These are phyloP conservation scores for Crypturellus undulatus DNA, from an alignment of 2,113 vertebrate species.

Conservation along the genomic window DNA sequence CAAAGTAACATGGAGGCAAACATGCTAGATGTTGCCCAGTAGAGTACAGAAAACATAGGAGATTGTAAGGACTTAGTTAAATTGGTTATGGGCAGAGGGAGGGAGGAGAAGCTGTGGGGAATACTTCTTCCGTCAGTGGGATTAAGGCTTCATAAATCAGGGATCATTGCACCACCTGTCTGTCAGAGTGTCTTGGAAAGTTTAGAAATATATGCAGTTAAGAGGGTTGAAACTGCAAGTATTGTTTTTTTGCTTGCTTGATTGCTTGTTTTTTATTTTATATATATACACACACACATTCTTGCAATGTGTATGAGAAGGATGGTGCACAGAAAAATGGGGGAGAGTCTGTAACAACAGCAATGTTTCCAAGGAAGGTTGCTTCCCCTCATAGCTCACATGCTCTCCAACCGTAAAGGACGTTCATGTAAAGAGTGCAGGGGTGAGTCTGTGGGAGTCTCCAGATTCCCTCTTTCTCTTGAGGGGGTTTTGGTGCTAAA, in stretches of 20 bases:
- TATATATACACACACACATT: too few species aligned
- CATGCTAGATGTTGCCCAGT: not conserved
- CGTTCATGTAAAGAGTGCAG: rapidly evolving
- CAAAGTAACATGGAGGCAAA: not conserved
- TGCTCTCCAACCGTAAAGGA: not conserved
- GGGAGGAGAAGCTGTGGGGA: not conserved
- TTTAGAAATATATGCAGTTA: not conserved
- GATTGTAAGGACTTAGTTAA: rapidly evolving
- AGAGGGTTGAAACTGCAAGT: not conserved
- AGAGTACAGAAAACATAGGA: rapidly evolving
- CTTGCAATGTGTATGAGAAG: not conserved
- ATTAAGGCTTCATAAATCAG: not conserved
- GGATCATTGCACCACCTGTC: not conserved
- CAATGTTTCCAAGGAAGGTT: not conserved
- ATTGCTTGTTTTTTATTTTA: too few species aligned
- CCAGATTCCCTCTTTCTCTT: not conserved
- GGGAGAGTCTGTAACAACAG: not conserved
- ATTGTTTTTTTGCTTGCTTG: not conserved
- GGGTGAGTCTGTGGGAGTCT: not conserved
- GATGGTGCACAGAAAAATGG: not conserved
- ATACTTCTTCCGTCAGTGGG: not conserved
- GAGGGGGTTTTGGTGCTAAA: not conserved
- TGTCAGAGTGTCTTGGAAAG: not conserved
- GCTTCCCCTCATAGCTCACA: rapidly evolving
- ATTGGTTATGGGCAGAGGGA: not conserved